Base-by-base conservation (phyloP, 1,140 invertebrate genomes). In the Pseudachorutes palmiensis region DNA sequence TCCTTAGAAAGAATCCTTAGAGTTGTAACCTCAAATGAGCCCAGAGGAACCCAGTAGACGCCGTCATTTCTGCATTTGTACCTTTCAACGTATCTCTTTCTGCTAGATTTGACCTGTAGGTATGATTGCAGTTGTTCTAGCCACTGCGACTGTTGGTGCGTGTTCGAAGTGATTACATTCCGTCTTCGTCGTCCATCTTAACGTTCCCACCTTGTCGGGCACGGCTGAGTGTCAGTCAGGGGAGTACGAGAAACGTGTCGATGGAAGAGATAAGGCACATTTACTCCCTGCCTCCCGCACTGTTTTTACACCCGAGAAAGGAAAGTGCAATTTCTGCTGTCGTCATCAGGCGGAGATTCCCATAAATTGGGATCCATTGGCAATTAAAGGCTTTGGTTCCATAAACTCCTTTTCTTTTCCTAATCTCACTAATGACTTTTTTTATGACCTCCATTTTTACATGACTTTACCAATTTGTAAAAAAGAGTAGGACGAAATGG, bases 401-500 rank as follows among this genome's bases (percentile, higher is more conserved):
- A 45, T 45, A 45, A 45, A 45, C 36, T 45, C 36, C 36, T 45
- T 45, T 45, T 45, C 36, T 45, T 45, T n/a, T 45, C 36, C 36
- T 45, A 45, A 45, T 45, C 36, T 45, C 36, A 45, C 36, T 45
- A 45, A 45, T 45, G 36, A 45, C 36, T 45, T 19, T 45, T 45
- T 45, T 45, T 45, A 45, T 45, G 36, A 45, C 36, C 36, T 45
- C 36, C 36, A 45, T 45, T 45, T 45, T 45, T 45, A 45, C 36
- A 45, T 45, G 9, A 45, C 36, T 45, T 45, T 45, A 45, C 9
- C 36, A 45, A 45, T 45, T 45, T 45, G 36, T 45, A 45, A 9
- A 12, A 45, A 9, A 9, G 19, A 45, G n/a, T n/a, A n/a, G n/a
- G n/a, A n/a, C n/a, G n/a, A n/a, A n/a, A n/a, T n/a, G n/a, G n/a